Conservation (phyloP, 2,888 invertebrate genomes). For the Octonoba sinensis region DNA sequence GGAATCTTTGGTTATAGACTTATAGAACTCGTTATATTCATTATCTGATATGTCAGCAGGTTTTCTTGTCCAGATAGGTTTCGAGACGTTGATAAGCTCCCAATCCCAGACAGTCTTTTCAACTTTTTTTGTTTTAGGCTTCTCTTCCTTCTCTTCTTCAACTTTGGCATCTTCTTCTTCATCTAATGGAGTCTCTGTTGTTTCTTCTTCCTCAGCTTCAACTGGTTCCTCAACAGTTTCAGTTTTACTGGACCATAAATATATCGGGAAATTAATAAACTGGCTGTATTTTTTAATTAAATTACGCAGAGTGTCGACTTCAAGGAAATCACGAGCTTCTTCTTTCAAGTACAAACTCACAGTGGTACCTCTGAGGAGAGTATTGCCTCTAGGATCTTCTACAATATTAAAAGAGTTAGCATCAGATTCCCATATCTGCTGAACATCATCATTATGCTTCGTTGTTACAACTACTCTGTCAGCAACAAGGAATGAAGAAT, state of each 20-base stretch:
- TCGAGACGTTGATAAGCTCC: conserved; percentile 95
- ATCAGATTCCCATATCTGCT: conserved; percentile 99
- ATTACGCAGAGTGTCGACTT: conserved; percentile 88
- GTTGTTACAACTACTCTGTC: conserved; percentile 95
- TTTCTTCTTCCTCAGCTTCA: conserved; percentile 74
- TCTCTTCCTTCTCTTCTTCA: conserved; percentile 76
- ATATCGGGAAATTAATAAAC: conserved; percentile 99
- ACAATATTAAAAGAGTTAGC: conserved; percentile 88
- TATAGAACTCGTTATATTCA: conserved; percentile 96
- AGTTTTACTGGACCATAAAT: conserved; percentile 88
- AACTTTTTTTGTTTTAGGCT: conserved; percentile 87
- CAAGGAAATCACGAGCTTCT: conserved; percentile 95
- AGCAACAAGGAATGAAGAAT: conserved; percentile 96
- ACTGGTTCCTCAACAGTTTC: conserved; percentile 82
- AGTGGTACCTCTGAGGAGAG: conserved; percentile 89
- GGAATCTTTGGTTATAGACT: conserved; percentile 90
- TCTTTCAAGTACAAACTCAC: conserved; percentile 93
- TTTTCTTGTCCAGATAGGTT: conserved; percentile 98
- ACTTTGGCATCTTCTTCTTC: conserved; percentile 75
- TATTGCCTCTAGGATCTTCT: conserved; percentile 93
- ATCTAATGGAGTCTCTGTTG: conserved; percentile 69
- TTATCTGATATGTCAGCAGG: conserved; percentile 84
- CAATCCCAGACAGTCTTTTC: conserved; percentile 99
- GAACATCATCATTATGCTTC: conserved; percentile 92
- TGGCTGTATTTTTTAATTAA: conserved; percentile 98